phyloP scores from a whole-genome alignment of 2,797 vertebrate genomes.

The Cheirogaleus major region DNA sequence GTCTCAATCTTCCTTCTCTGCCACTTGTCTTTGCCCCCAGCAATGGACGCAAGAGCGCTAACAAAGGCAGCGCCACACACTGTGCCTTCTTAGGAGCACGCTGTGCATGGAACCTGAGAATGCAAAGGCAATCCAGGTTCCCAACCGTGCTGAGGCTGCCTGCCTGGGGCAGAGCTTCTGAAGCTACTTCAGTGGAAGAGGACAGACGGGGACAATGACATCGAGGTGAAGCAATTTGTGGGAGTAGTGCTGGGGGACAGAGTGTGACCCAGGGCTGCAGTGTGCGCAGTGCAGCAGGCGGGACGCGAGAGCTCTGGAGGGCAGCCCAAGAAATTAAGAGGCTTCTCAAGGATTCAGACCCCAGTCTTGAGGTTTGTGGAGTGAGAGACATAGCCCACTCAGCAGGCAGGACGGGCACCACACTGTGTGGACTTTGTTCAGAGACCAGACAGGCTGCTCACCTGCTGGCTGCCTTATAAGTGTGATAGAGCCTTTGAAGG shows the following conservation, averaged over 20 bases:
- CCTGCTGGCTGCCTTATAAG: background rate
- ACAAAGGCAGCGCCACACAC: background rate
- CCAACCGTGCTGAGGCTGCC: fast-evolving
- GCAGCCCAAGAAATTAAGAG: background rate
- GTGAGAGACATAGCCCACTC: too few species aligned
- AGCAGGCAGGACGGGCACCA: background rate
- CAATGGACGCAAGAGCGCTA: background rate
- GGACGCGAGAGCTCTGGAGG: background rate
- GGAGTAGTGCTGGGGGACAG: background rate
- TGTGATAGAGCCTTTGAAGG: too few species aligned
- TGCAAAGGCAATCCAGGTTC: background rate
- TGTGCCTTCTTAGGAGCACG: too few species aligned
- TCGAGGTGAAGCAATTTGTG: background rate
- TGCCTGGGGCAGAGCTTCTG: background rate
- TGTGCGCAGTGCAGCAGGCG: too few species aligned
- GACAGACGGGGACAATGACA: background rate
- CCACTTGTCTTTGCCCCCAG: fast-evolving
- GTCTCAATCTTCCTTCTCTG: too few species aligned
- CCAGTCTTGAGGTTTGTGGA: background rate
- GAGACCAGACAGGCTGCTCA: background rate
- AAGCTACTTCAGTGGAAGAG: background rate
- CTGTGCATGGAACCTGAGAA: background rate
- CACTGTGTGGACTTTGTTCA: background rate
- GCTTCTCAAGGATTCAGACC: background rate
- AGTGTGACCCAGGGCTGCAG: background rate